Percentiles rank a stretch among this genome's conserved stretches.
Evolutionary conservation across 2,113 vertebrate species (phyloP).

Genomic region (Sturnira hondurensis): DNA sequence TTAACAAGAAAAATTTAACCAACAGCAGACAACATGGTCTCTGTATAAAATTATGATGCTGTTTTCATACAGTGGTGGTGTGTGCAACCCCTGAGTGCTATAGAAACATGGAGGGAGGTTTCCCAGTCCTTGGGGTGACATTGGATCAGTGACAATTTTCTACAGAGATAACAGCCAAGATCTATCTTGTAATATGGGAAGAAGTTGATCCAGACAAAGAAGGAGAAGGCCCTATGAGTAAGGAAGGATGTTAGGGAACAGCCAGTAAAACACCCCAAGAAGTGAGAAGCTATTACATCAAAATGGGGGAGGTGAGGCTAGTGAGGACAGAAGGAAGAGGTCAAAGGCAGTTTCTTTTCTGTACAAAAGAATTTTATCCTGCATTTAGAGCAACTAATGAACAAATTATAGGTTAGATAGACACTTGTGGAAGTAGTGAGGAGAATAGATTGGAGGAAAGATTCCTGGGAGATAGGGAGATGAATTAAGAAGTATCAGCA

Average conservation of each 20-base stretch:
- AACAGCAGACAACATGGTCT: background rate
- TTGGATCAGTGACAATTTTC: background rate
- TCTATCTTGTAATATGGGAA: background rate
- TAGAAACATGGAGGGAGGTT: background rate
- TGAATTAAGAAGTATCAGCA: background rate
- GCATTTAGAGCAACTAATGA: background rate
- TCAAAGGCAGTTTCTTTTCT: background rate
- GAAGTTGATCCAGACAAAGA: background rate
- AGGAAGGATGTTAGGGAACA: background rate
- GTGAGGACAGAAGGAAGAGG: background rate
- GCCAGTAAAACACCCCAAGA: background rate
- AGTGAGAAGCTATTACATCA: background rate
- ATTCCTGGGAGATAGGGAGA: background rate
- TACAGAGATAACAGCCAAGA: background rate
- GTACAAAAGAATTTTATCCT: background rate
- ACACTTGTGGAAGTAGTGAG: background rate
- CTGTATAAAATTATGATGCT: background rate
- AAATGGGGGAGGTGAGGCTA: background rate
- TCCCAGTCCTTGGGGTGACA: background rate
- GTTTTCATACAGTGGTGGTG: background rate
- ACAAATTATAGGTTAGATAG: background rate
- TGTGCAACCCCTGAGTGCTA: background rate
- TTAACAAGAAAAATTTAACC: background rate
- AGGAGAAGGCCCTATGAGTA: background rate
- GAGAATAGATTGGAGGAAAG: background rate